Evolutionary conservation across 2,888 invertebrate species (phyloP), one percentile per base, ranked within the genome.

Genomic region (Tetrapedia diversipes): DNA sequence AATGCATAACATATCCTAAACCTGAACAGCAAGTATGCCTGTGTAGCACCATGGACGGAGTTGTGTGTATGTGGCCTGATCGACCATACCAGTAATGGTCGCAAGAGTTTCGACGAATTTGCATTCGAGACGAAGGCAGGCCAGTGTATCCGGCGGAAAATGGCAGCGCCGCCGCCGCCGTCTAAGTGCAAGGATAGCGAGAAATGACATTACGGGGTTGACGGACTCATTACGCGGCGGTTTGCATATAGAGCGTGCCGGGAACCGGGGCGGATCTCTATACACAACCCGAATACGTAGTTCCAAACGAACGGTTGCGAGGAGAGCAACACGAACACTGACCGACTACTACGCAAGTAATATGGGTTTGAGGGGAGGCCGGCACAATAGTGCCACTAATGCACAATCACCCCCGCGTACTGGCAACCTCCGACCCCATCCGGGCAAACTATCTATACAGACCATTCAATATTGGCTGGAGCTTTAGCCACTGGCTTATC

Each of bases 181-280:
- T 78, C 89, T 89, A 90, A 90, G 90, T 90, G 89, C 90, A 89
- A 90, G 90, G 90, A 90, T 89, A 89, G 87, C 88, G 86, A 85
- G 87, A 90, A 90, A 91, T 88, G 89, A 90, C 88, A 88, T 91
- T 90, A 90, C 87, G 85, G 89, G 90, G 90, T 91, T 91, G 91
- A 91, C 89, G 91, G 89, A 91, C 91, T 91, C 91, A 90, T 91
- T 91, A 91, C 88, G 80, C 83, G 86, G 83, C 87, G 88, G 90
- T 91, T 91, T 91, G 90, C 90, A 90, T 90, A 90, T 90, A 90
- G 90, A 91, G 87, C 86, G 86, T 80, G 80, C 79, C 79, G 80
- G 77, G 74, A 63, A 79, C 77, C 79, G 79, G 74, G 79, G 73
- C 71, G 74, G 69, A 75, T 83, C 79, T 75, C 82, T 82, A 74